Evolutionary conservation across 2,888 invertebrate genomes (phyloP).

Genomic region (Chalcis sispes): DNA sequence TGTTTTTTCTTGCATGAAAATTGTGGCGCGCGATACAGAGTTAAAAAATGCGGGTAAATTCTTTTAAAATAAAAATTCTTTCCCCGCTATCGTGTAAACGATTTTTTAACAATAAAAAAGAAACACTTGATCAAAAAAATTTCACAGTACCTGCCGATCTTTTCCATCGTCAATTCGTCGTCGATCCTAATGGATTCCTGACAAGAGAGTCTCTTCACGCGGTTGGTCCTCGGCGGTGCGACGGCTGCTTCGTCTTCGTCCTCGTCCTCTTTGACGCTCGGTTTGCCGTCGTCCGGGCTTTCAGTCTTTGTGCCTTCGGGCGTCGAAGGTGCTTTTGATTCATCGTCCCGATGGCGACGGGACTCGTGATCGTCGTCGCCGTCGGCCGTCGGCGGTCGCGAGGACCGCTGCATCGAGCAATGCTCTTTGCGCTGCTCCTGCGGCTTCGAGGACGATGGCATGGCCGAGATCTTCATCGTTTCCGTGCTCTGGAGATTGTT

Average conservation of each 20-base stretch:
- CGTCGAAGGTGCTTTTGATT: constrained; percentile 69
- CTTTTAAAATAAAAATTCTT: not conserved
- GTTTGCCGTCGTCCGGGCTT: not conserved
- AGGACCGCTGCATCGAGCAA: constrained; percentile 63
- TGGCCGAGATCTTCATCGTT: constrained; percentile 73
- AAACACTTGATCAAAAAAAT: not conserved
- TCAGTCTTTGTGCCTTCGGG: constrained; percentile 67
- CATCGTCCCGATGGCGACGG: constrained; percentile 52
- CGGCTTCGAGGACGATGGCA: constrained; percentile 67
- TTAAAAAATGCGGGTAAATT: not conserved
- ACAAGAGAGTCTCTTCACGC: constrained; percentile 67
- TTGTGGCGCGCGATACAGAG: no score
- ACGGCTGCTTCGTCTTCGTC: constrained; percentile 7
- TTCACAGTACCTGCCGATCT: constrained; percentile 70
- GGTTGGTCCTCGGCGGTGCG: constrained; percentile 62
- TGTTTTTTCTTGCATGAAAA: no score
- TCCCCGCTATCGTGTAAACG: not conserved
- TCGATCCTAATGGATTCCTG: constrained; percentile 70
- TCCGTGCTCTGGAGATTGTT: constrained; percentile 68
- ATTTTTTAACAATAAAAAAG: not conserved
- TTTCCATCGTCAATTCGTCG: constrained; percentile 71
- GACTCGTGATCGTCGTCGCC: constrained; percentile 28
- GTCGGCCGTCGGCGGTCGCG: not conserved
- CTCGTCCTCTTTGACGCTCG: not conserved
- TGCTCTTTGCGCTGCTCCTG: constrained; percentile 66